phyloP scores from a whole-genome alignment of 1,140 invertebrate genomes.

The Megalopta genalis region DNA sequence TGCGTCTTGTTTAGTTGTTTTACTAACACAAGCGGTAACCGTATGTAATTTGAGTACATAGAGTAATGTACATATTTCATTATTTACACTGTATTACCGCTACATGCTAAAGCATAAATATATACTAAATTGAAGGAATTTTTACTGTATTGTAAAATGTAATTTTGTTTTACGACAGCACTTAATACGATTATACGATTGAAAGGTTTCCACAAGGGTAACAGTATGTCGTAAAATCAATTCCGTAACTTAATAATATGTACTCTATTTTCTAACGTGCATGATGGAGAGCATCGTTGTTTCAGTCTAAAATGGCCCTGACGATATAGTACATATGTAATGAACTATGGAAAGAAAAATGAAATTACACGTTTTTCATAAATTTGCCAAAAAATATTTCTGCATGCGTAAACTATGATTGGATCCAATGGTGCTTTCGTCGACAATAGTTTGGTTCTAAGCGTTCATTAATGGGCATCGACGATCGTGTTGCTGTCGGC shows the following conservation, averaged over 20 bases:
- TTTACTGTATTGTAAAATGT: not conserved
- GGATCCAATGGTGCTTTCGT: not conserved
- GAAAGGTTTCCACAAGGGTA: constrained; percentile 18
- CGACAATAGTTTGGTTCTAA: not conserved
- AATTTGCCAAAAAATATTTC: not conserved
- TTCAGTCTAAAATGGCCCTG: not conserved
- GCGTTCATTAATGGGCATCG: not conserved
- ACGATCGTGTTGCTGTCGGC: not conserved
- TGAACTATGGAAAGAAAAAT: not conserved
- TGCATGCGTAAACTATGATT: not conserved
- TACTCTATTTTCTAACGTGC: not conserved
- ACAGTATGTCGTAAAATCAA: constrained; percentile 19
- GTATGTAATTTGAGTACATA: no score
- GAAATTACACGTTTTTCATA: no score
- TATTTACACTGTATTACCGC: no score
- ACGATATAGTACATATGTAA: no score
- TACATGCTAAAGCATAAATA: not conserved
- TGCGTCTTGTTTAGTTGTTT: no score
- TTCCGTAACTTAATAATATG: constrained; percentile 21
- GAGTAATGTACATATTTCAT: no score
- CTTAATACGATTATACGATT: constrained; percentile 31
- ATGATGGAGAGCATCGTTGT: not conserved
- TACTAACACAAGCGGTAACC: no score
- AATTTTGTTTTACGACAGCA: not conserved
- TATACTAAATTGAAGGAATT: not conserved